phyloP scores from a whole-genome alignment of 2,888 invertebrate genomes.

The Oasisia sp. region DNA sequence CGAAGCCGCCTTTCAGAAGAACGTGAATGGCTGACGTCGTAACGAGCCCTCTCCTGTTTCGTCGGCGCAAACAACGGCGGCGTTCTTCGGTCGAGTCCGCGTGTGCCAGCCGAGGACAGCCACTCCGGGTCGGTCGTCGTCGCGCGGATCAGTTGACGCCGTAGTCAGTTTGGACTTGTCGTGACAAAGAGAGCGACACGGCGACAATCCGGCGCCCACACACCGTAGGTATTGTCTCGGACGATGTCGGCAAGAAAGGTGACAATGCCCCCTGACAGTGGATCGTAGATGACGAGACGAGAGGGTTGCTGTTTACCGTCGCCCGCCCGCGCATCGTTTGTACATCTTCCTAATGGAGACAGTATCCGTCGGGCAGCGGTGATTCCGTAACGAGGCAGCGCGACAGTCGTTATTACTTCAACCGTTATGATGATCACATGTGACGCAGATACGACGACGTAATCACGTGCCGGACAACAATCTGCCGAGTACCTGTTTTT shows the following conservation, averaged over 20 bases:
- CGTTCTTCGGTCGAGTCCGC: background rate
- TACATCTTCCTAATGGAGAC: background rate
- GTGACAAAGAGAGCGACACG: background rate
- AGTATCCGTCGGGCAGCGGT: background rate
- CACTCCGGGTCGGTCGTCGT: background rate
- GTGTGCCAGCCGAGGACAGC: background rate
- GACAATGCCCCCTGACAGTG: background rate
- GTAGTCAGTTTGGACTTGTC: conserved; percentile 3
- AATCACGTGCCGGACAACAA: background rate
- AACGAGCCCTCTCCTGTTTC: conserved; percentile 17
- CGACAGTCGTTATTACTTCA: background rate
- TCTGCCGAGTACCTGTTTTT: background rate
- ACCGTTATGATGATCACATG: background rate
- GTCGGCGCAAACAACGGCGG: conserved; percentile 4
- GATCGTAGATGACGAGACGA: background rate
- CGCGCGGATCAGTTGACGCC: background rate
- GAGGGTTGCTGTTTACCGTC: background rate
- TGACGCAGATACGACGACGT: background rate
- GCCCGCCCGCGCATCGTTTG: background rate
- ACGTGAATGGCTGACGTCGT: conserved; percentile 12
- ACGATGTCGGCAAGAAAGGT: background rate
- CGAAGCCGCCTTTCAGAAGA: background rate
- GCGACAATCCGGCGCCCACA: background rate
- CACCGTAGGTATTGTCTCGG: background rate
- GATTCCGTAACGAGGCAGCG: background rate